These are phyloP conservation scores for Coleophora deauratella DNA, from an alignment of 2,888 invertebrate species.

Conservation along the genomic window DNA sequence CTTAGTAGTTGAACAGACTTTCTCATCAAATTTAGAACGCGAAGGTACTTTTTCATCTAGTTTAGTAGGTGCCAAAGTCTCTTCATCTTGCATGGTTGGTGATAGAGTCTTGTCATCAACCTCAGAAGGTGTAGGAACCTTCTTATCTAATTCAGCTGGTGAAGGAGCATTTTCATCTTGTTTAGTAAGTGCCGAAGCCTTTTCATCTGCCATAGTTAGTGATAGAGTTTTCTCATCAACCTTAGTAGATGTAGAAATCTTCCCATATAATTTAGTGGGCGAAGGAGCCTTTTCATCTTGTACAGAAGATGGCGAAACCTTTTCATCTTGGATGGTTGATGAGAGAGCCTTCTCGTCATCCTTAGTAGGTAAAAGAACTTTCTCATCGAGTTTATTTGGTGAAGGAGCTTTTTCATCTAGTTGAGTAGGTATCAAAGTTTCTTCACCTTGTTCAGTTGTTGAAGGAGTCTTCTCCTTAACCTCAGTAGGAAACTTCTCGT, in stretches of 20 bases:
- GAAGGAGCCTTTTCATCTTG: not conserved
- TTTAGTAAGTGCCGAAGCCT: not conserved
- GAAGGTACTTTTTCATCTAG: too few relatives aligned
- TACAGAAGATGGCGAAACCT: not conserved
- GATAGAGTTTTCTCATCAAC: not conserved
- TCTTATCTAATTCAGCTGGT: not conserved
- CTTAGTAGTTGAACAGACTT: too few relatives aligned
- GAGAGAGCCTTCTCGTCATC: too few relatives aligned
- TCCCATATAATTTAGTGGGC: not conserved
- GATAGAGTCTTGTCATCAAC: too few relatives aligned
- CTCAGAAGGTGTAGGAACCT: too few relatives aligned
- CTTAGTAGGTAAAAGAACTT: not conserved
- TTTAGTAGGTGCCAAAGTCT: too few relatives aligned
- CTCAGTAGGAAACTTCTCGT: too few relatives aligned
- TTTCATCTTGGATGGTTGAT: too few relatives aligned
- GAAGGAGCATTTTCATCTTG: not conserved
- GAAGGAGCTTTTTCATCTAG: not conserved
- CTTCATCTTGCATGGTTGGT: too few relatives aligned
- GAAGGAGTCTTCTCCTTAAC: too few relatives aligned
- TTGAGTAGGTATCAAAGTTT: not conserved
- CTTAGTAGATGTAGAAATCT: conserved; percentile 3
- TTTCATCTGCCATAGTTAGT: not conserved
- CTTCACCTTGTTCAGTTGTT: too few relatives aligned
- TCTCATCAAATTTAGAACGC: too few relatives aligned
- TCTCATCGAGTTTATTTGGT: not conserved